A percentile compares a stretch with the other conserved stretches of the same genome.
phyloP scores from a whole-genome alignment of 1,140 invertebrate species.

The Orussus abietinus region DNA sequence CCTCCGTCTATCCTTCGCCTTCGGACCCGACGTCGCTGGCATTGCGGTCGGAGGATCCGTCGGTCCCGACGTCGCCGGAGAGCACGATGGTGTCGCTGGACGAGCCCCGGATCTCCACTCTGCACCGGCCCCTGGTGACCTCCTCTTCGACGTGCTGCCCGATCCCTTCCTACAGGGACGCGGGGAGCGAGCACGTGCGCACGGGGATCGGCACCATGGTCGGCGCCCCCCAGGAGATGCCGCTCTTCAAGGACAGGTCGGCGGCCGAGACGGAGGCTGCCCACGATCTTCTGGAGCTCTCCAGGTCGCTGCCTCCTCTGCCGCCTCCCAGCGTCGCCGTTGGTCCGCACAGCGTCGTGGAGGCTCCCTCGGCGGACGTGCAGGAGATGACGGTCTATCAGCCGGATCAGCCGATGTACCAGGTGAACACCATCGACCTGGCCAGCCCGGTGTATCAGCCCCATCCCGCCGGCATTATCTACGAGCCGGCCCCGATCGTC shows the following conservation, averaged over 20 bases:
- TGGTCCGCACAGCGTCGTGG: constrained; percentile 48
- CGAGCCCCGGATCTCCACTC: too few relatives aligned
- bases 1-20: too few relatives aligned
- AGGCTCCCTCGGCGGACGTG: constrained; percentile 47
- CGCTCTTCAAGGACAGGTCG: constrained; percentile 60
- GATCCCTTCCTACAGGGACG: too few relatives aligned
- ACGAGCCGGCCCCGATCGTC: constrained; percentile 40
- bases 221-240: constrained; percentile 19
- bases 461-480: constrained; percentile 39
- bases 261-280: constrained; percentile 80
- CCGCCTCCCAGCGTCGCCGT: constrained; percentile 61
- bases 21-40: too few relatives aligned
- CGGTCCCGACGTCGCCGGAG: too few relatives aligned
- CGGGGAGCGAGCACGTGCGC: too few relatives aligned
- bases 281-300: constrained; percentile 78
- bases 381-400: constrained; percentile 51
- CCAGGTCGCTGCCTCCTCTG: constrained; percentile 71
- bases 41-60: too few relatives aligned
- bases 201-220: too few relatives aligned
- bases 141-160: too few relatives aligned
- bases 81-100: too few relatives aligned
- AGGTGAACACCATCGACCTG: constrained; percentile 43
- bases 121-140: too few relatives aligned
- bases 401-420: constrained; percentile 44
- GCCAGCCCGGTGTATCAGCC: constrained; percentile 19